Conservation (phyloP, 2,797 vertebrate genomes). For the Sandelia bainsii region DNA sequence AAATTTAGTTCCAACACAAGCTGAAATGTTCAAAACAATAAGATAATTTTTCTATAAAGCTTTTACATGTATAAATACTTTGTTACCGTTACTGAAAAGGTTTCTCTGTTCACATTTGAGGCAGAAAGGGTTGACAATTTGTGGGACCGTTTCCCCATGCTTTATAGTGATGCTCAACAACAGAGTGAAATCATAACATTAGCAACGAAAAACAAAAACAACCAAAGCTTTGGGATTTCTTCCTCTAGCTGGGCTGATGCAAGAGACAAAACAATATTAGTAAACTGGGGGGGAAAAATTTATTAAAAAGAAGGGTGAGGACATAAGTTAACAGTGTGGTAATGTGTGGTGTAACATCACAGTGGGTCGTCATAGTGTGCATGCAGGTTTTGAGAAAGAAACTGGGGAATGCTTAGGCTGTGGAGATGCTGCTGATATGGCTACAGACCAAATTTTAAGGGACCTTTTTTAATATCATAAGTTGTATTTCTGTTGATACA, state of each 20-base stretch:
- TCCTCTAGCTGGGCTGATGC: conserved; percentile 76
- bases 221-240: conserved; percentile 68
- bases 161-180: conserved; percentile 55
- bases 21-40: neutral
- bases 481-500: conserved; percentile 17
- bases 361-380: conserved; percentile 66
- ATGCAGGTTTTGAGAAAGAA: conserved; percentile 78
- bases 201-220: conserved; percentile 47
- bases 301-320: conserved; percentile 54
- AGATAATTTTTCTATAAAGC: neutral
- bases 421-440: conserved; percentile 82
- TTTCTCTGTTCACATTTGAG: conserved; percentile 73
- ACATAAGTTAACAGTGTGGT: conserved; percentile 51
- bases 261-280: conserved; percentile 80
- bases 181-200: conserved; percentile 56
- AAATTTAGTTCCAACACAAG: neutral
- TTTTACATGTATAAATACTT: conserved; percentile 1
- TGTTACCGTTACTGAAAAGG: conserved; percentile 75
- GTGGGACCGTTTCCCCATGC: conserved; percentile 67
- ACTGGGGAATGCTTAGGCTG: conserved; percentile 70
- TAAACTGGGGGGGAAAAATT: conserved; percentile 57
- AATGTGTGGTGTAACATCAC: conserved; percentile 43
- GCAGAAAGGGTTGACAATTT: conserved; percentile 53
- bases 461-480: neutral
- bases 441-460: conserved; percentile 38